Conservation (phyloP, 2,888 invertebrate genomes). For the Tetheella fluctuosa region DNA sequence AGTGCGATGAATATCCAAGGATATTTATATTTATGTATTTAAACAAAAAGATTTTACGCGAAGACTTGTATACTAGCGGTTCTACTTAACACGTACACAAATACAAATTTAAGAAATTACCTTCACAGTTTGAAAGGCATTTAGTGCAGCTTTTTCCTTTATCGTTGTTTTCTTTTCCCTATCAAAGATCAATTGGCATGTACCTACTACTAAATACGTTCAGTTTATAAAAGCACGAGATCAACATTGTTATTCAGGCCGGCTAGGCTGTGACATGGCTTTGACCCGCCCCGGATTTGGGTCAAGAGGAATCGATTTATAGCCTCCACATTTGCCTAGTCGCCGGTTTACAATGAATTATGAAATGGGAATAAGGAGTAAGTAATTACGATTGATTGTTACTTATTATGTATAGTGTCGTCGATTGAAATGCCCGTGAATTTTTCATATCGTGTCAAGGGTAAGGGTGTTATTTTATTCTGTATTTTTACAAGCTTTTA, state of each 20-base stretch:
- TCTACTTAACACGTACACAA: no score
- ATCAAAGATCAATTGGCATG: no score
- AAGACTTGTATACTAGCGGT: no score
- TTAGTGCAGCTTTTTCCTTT: background rate
- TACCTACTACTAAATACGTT: background rate
- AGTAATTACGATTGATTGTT: no score
- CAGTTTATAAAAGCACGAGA: background rate
- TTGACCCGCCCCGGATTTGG: constrained; percentile 70
- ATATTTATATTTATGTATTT: no score
- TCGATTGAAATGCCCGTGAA: background rate
- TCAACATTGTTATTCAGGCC: constrained; percentile 52
- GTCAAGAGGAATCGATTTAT: constrained; percentile 79
- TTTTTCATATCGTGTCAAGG: background rate
- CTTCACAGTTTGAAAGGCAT: no score
- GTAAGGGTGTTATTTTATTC: no score
- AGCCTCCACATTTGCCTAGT: constrained; percentile 23
- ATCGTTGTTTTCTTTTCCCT: no score
- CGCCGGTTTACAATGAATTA: constrained; percentile 15
- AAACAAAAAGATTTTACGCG: no score
- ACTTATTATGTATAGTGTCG: background rate
- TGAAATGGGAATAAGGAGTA: background rate
- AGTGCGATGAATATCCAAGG: no score
- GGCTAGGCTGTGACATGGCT: constrained; percentile 62
- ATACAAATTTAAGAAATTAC: no score
- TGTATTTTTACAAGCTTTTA: no score